Conservation (phyloP, 2,797 vertebrate species). For the Heliangelus exortis region DNA sequence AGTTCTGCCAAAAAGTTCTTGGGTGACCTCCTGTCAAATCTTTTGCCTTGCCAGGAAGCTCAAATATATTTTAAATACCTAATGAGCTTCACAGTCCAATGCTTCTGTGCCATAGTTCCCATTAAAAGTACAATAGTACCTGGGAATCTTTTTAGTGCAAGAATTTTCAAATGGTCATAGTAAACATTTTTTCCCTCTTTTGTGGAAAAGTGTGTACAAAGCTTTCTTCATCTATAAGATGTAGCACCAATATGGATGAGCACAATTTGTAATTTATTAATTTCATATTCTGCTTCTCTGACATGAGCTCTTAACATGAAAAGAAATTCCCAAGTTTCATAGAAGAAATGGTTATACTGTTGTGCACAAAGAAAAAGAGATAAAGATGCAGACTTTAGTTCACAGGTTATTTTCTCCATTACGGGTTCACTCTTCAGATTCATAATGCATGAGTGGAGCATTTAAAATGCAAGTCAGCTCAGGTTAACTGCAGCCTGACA, state of each 20-base stretch:
- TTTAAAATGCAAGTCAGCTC: not conserved
- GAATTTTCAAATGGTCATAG: not conserved
- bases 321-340: not conserved
- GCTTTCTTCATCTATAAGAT: not conserved
- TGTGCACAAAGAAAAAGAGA: not conserved
- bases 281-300: not conserved
- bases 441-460: not conserved
- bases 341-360: not conserved
- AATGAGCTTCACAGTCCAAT: slow-evolving; percentile 27
- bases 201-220: not conserved
- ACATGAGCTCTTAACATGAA: not conserved
- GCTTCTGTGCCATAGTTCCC: not conserved
- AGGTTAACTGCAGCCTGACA: not conserved
- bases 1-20: slow-evolving; percentile 8
- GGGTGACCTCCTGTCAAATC: slow-evolving; percentile 4
- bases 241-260: not conserved
- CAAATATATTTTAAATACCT: slow-evolving; percentile 39
- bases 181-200: not conserved
- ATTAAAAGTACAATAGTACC: not conserved
- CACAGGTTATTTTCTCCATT: not conserved
- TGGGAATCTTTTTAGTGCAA: not conserved
- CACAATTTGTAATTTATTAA: not conserved
- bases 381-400: not conserved
- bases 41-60: slow-evolving; percentile 25
- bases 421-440: not conserved